Evolutionary conservation across 2,113 vertebrate genomes (phyloP).

Genomic region (Copsychus sechellarum): DNA sequence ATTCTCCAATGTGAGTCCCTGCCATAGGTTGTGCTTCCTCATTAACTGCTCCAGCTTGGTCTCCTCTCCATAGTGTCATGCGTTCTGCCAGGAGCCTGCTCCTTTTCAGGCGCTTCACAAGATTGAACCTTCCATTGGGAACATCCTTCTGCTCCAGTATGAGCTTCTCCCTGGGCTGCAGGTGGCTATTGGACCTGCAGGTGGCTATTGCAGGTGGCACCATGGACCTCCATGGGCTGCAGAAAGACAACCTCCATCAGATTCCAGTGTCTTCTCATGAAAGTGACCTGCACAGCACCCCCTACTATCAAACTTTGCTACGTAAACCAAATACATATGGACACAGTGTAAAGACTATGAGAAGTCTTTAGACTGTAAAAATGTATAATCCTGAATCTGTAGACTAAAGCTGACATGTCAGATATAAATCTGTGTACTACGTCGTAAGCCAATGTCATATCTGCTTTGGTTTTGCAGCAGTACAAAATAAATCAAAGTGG

Average conservation of each 20-base stretch:
- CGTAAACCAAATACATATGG: not conserved
- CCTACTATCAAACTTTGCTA: not conserved
- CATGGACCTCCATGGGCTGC: not conserved
- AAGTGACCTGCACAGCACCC: not conserved
- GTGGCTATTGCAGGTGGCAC: rapidly evolving
- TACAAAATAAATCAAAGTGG: not conserved
- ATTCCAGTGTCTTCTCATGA: not conserved
- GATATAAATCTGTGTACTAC: not conserved
- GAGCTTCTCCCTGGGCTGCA: not conserved
- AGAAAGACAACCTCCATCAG: not conserved
- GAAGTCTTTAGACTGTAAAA: not conserved
- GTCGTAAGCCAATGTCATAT: not conserved
- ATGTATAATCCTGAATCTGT: not conserved
- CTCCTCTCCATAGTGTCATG: no score
- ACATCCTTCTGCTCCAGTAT: not conserved
- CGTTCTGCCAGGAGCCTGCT: not conserved
- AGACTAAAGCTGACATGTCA: not conserved
- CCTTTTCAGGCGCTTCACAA: not conserved
- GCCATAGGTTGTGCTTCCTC: not conserved
- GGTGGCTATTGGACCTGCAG: rapidly evolving
- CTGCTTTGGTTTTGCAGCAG: not conserved
- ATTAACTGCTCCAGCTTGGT: rapidly evolving
- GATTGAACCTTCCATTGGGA: not conserved
- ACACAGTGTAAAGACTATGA: rapidly evolving
- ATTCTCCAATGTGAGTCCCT: not conserved